These are phyloP conservation scores for Microtus pennsylvanicus DNA, from an alignment of 2,113 vertebrate genomes.

Conservation along the genomic window DNA sequence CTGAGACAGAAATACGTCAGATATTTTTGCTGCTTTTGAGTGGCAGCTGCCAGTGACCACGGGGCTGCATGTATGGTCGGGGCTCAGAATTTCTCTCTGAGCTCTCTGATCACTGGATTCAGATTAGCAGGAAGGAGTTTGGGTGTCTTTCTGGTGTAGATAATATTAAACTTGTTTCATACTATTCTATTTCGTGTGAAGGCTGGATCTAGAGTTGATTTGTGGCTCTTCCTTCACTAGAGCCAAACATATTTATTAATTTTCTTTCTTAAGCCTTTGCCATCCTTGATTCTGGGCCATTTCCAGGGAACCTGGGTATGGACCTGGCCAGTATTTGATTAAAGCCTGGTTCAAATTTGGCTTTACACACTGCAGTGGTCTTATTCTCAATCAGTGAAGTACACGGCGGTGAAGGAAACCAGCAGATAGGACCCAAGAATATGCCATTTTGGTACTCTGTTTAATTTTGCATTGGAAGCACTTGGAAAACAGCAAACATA, in stretches of 20 bases:
- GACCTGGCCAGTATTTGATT: not conserved
- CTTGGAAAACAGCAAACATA: not conserved
- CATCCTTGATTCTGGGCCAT: not conserved
- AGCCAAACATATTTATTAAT: not conserved
- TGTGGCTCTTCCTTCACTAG: no score
- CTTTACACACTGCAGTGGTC: not conserved
- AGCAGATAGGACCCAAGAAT: not conserved
- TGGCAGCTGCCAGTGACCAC: no score
- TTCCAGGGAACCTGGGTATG: not conserved
- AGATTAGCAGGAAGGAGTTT: no score
- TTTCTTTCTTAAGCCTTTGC: not conserved
- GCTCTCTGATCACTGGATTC: no score
- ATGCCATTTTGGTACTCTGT: not conserved
- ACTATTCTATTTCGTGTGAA: no score
- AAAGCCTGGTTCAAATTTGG: not conserved
- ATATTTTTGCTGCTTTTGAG: no score
- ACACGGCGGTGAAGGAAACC: not conserved
- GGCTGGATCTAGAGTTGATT: no score
- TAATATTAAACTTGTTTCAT: no score
- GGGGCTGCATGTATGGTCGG: no score
- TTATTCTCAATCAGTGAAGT: not conserved
- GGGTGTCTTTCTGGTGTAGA: no score
- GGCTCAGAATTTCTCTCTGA: no score
- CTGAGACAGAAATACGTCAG: no score
- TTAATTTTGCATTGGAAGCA: not conserved